A percentile compares a stretch with the other conserved stretches of the same genome.
phyloP scores from a whole-genome alignment of 2,797 vertebrate species.

The Takifugu ocellatus region DNA sequence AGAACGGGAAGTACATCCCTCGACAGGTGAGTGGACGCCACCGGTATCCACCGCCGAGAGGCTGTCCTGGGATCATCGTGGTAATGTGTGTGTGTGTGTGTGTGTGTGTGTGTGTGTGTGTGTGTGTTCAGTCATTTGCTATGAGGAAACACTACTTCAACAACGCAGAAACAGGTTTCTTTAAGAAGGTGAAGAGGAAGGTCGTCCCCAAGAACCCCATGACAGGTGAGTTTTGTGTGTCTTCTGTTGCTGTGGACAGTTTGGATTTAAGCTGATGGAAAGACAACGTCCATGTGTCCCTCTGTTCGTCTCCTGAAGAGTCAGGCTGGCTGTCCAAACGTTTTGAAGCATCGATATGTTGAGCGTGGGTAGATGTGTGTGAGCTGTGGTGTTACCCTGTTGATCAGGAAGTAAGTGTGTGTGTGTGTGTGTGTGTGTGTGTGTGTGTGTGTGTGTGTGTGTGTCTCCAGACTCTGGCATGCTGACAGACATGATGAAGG shows the following conservation, averaged over 20 bases:
- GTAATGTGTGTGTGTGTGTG: slow-evolving; percentile 3
- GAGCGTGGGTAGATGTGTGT: too few species aligned
- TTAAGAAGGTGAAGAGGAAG: slow-evolving; percentile 83
- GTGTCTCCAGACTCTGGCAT: slow-evolving; percentile 78
- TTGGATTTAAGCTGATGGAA: too few species aligned
- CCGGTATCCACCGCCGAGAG: too few species aligned
- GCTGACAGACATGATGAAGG: slow-evolving; percentile 88
- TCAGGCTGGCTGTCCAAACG: too few species aligned
- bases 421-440: slow-evolving; percentile 8
- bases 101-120: slow-evolving; percentile 7
- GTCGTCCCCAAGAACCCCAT: slow-evolving; percentile 82
- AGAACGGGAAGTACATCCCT: slow-evolving; percentile 78
- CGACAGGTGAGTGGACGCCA: slow-evolving; percentile 50
- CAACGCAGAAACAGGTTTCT: slow-evolving; percentile 80
- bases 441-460: slow-evolving; percentile 7
- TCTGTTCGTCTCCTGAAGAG: too few species aligned
- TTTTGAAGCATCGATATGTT: too few species aligned
- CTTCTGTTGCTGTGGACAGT: too few species aligned
- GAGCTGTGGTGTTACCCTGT: too few species aligned
- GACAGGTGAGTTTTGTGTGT: slow-evolving; percentile 66
- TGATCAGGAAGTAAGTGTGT: not conserved
- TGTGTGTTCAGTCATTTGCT: slow-evolving; percentile 72
- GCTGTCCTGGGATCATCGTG: not conserved
- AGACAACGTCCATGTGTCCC: too few species aligned
- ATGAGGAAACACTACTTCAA: slow-evolving; percentile 86